Percentiles rank a stretch among this genome's conserved stretches.
These are phyloP conservation scores for Alloplasta piceator DNA, from an alignment of 2,888 invertebrate species.

Conservation along the genomic window DNA sequence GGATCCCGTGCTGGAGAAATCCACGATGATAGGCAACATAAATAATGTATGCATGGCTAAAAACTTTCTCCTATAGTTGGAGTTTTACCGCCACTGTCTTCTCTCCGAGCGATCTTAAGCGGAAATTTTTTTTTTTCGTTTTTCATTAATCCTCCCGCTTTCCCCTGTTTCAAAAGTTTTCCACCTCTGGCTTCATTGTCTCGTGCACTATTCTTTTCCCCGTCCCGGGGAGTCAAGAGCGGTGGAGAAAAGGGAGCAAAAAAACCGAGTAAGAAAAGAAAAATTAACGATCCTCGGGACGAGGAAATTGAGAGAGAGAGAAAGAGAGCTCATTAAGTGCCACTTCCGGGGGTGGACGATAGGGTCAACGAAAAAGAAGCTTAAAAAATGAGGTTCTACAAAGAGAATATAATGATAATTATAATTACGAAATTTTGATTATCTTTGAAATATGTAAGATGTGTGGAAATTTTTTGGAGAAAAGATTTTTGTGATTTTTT, in stretches of 20 bases:
- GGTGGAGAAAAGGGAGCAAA: neutral
- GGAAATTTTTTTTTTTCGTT: no score
- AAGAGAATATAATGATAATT: neutral
- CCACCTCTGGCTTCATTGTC: neutral
- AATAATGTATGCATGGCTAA: no score
- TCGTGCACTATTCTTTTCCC: conserved; percentile 4
- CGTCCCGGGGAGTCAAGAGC: neutral
- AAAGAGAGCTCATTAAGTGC: conserved; percentile 5
- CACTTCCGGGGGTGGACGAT: neutral
- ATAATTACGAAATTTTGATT: neutral
- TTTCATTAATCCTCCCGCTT: neutral
- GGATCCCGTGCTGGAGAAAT: no score
- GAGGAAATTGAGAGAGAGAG: neutral
- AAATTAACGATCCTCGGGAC: conserved; percentile 20
- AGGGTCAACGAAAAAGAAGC: conserved; percentile 10
- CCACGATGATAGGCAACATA: no score
- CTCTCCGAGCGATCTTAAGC: no score
- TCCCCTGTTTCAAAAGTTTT: conserved; percentile 8
- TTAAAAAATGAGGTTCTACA: neutral
- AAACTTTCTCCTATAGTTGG: no score
- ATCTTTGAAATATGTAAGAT: conserved; percentile 1
- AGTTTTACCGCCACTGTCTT: no score
- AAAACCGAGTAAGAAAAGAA: conserved; percentile 7
- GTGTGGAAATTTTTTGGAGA: neutral
- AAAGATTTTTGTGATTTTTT: no score